Percentiles rank a stretch among this genome's conserved stretches.
phyloP scores from a whole-genome alignment of 2,888 invertebrate genomes.

The Rhingia rostrata region DNA sequence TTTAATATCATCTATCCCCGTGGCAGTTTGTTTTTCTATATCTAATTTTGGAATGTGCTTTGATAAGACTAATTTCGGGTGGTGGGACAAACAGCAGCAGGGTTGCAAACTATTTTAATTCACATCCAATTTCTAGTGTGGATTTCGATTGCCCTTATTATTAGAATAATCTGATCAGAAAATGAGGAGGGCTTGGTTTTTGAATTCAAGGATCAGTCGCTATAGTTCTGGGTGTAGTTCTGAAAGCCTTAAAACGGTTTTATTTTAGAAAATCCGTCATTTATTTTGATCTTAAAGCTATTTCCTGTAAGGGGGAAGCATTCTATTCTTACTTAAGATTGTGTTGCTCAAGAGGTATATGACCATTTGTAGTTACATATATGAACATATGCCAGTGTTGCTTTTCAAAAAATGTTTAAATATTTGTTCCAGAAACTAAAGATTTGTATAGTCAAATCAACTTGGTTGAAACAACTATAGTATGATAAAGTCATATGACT shows the following conservation, averaged over 20 bases:
- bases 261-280: background rate
- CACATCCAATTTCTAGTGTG: background rate
- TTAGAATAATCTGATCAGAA: constrained; percentile 8
- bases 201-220: background rate
- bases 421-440: too few relatives aligned
- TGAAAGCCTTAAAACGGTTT: background rate
- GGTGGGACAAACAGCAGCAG: constrained; percentile 24
- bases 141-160: background rate
- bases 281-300: too few relatives aligned
- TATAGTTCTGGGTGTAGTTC: background rate
- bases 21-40: constrained; percentile 7
- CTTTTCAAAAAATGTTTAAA: too few relatives aligned
- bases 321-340: too few relatives aligned
- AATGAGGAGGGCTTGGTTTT: background rate
- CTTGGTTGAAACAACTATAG: too few relatives aligned
- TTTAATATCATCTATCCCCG: constrained; percentile 16
- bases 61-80: constrained; percentile 20
- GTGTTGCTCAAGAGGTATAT: too few relatives aligned
- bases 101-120: constrained; percentile 35
- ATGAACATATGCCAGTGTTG: too few relatives aligned
- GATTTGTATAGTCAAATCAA: too few relatives aligned
- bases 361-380: too few relatives aligned
- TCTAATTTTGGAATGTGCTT: constrained; percentile 23
- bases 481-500: too few relatives aligned
- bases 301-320: too few relatives aligned